Conservation (phyloP, 2,113 vertebrate species). For the Calyptomena viridis region DNA sequence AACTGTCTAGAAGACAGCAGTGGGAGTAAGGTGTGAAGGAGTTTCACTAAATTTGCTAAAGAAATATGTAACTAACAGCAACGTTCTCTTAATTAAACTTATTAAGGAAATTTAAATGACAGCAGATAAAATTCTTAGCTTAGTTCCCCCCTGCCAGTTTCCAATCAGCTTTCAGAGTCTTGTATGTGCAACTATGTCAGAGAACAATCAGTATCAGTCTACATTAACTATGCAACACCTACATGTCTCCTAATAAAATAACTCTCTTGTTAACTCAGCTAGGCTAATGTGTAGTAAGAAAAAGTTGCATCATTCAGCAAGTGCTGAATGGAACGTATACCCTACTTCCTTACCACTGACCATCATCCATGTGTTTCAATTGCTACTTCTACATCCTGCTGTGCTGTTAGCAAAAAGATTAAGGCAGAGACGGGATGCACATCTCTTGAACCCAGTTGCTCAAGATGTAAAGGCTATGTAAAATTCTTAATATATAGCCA, state of each 20-base stretch:
- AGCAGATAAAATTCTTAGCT: neutral
- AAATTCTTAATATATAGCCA: neutral
- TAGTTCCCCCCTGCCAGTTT: neutral
- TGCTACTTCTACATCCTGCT: neutral
- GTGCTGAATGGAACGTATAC: accelerated
- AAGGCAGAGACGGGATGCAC: neutral
- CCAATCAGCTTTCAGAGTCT: neutral
- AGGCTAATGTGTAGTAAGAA: neutral
- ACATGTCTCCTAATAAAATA: neutral
- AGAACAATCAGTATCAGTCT: neutral
- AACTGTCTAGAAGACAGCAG: neutral
- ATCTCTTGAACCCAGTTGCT: neutral
- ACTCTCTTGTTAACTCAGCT: neutral
- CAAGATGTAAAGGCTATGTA: neutral
- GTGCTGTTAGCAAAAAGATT: neutral
- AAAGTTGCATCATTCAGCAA: neutral
- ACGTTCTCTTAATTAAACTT: neutral
- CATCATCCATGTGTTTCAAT: neutral
- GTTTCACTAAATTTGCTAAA: neutral
- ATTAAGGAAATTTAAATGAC: neutral
- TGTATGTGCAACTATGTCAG: neutral
- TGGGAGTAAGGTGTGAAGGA: neutral
- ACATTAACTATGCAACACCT: neutral
- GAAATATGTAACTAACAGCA: neutral
- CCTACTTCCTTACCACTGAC: neutral